Evolutionary conservation across 2,888 invertebrate species (phyloP), one percentile per base, ranked within the genome.

Genomic region (Galeruca laticollis): DNA sequence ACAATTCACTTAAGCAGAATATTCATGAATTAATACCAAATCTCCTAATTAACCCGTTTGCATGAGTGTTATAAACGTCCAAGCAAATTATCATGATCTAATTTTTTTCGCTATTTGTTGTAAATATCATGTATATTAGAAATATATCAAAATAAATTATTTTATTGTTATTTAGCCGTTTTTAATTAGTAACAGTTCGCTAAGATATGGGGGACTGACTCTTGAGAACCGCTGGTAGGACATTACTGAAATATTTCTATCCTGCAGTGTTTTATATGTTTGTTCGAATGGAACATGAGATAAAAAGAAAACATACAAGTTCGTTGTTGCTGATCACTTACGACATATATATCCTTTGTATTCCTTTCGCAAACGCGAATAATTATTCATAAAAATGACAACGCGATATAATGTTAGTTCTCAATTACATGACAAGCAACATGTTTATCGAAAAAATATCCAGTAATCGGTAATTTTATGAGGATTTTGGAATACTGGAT

Each of bases 181-280:
- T n/a, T n/a, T n/a, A n/a, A n/a, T n/a, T n/a, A n/a, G n/a, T n/a
- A n/a, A n/a, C n/a, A n/a, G n/a, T n/a, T n/a, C n/a, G n/a, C 1
- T 21, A 13, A 20, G 20, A 20, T 15, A 51, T 21, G 2, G 4
- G 21, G 4, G 11, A 1, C 6, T 6, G 15, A 18, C 18, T 61
- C 13, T 66, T 66, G 35, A 21, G 33, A 47, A 66, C 66, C 15
- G 20, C 56, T 59, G 66, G 43, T 54, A 54, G 68, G 21, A 72
- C 73, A 71, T 66, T 73, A 73, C 71, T 68, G 73, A 71, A 66
- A 60, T 70, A 72, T 71, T 62, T 65, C 57, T 60, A 47, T 66
- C 73, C 73, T 70, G 63, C 72, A 40, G 72, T 40, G 72, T 71
- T 73, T 71, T 70, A 71, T 64, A 71, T 47, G 71, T 73, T 65